These are phyloP conservation scores for Sminthurinus aureus DNA, from an alignment of 2,888 invertebrate species.

Conservation along the genomic window DNA sequence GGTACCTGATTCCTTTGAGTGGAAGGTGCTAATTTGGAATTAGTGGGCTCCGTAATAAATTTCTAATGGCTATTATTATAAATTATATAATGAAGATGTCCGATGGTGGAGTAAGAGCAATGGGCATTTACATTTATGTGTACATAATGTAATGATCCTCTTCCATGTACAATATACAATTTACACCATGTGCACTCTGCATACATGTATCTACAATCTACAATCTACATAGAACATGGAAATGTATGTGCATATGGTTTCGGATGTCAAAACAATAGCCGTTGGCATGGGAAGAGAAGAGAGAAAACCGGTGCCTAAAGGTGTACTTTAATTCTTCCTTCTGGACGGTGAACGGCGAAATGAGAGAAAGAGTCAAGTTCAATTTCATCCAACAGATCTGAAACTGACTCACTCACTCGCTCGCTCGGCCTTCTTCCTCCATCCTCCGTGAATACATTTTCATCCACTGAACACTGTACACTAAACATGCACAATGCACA, in stretches of 20 bases:
- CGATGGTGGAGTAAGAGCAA: not conserved
- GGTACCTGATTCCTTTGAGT: not conserved
- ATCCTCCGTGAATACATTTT: not conserved
- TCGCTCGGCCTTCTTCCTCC: not conserved
- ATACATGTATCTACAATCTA: too few relatives aligned
- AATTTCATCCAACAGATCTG: not conserved
- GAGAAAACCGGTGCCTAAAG: not conserved
- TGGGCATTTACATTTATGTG: too few relatives aligned
- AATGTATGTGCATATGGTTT: not conserved
- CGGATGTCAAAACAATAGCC: not conserved
- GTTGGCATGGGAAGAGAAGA: not conserved
- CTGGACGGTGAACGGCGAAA: not conserved
- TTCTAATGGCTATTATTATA: not conserved
- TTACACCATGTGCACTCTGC: too few relatives aligned
- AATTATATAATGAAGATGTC: not conserved
- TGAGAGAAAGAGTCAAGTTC: not conserved
- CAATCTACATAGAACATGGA: not conserved
- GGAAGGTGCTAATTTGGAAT: not conserved
- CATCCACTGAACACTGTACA: not conserved
- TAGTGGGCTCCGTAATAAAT: not conserved
- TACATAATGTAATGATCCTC: too few relatives aligned
- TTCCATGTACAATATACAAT: too few relatives aligned
- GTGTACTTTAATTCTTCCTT: not conserved
- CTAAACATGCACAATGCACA: not conserved
- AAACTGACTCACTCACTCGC: not conserved